Conservation (phyloP, 1,140 invertebrate genomes). For the Geopemphigus sp. region DNA sequence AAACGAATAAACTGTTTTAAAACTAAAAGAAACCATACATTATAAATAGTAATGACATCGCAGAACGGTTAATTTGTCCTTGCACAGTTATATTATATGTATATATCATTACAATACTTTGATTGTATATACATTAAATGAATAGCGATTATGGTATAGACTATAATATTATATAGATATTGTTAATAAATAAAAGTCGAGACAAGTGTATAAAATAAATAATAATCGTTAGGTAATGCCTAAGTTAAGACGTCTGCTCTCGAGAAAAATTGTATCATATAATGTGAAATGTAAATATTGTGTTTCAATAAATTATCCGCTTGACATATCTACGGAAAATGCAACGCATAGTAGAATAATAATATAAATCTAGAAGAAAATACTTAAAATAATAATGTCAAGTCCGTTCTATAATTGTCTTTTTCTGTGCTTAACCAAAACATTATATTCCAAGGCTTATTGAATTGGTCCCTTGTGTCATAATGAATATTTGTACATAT, state of each 20-base stretch:
- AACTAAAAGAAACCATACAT: too few relatives aligned
- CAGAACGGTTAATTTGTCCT: too few relatives aligned
- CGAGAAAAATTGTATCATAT: neutral
- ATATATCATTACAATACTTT: too few relatives aligned
- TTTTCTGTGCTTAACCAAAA: slow-evolving; percentile 14
- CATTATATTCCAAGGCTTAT: neutral
- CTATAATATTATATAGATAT: too few relatives aligned
- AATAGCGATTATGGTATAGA: too few relatives aligned
- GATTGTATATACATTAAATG: too few relatives aligned
- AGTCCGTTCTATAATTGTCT: neutral
- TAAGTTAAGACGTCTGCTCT: neutral
- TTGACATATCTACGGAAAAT: neutral
- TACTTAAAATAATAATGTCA: slow-evolving; percentile 21
- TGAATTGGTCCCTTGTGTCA: neutral
- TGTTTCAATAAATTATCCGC: neutral
- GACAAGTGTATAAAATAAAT: too few relatives aligned
- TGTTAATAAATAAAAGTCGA: too few relatives aligned
- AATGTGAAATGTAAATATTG: neutral
- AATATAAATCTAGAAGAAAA: slow-evolving; percentile 12
- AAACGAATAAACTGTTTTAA: too few relatives aligned
- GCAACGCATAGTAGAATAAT: neutral
- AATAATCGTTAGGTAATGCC: too few relatives aligned
- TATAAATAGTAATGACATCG: too few relatives aligned
- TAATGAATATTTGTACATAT: slow-evolving; percentile 17
- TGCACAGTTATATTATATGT: too few relatives aligned